Base-by-base conservation (phyloP, 2,113 vertebrate species). In the Clarias batrachus region DNA sequence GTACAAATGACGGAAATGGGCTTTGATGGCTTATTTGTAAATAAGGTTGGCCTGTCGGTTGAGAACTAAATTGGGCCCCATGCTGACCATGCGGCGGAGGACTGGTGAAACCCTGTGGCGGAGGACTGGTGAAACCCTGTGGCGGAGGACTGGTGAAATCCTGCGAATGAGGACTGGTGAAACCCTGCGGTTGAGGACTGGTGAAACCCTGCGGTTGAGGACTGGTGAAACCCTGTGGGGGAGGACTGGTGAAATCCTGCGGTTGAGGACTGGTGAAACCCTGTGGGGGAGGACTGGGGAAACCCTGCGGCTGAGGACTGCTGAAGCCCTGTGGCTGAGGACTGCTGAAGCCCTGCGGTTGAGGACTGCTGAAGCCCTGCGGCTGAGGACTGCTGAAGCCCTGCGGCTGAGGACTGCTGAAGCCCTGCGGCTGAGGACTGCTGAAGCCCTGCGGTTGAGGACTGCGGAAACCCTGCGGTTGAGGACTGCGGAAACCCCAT, bases 201-300 rank as follows among this genome's bases (percentile, higher is more conserved):
- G 74, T 21, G 66, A 85, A 74, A 82, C 41, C 33, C 13, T 62
- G 37, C 16, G 74, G 14, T 16, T 84, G 84, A 81, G 59, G 30
- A 41, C 41, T 41, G 41, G 0, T 0, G 41, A 41, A 87, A 70
- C 23, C 33, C 23, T 84, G 87, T 10, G 59, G 41, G 54, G 84
- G 87, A 63, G 41, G 41, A 41, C 41, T 41, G 41, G 2, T 2
- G 41, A 41, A 5, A 41, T 54, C 87, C 76, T 90, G 85, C 60
- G 74, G 33, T n/a, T 92, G 90, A 65, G 87, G 87, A 82, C 77
- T 87, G 4, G 91, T 93, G 30, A 83, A 87, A 70, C 23, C 33
- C 23, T 84, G 87, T 10, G 59, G 41, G 54, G 84, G 87, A 63
- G 41, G 41, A 41, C 41, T 41, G 41, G 41, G 41, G 41, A 41